A percentile compares a stretch with the other conserved stretches of the same genome.
Evolutionary conservation across 2,888 invertebrate species (phyloP).

Genomic region (Lepidonotus clava): DNA sequence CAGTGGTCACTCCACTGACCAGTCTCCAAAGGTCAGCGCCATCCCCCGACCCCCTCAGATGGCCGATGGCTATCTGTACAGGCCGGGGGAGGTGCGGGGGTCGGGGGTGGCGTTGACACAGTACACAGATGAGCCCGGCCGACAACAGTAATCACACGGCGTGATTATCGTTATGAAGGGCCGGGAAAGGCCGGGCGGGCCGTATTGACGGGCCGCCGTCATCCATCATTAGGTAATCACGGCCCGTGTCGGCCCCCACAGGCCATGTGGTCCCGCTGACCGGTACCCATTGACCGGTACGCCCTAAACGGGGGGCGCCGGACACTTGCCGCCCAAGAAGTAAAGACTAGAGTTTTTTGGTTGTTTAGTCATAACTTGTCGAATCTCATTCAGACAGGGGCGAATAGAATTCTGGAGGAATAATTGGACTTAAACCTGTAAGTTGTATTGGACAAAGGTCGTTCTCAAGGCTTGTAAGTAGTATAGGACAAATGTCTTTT

Average conservation of each 20-base stretch:
- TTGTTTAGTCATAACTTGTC: too few relatives aligned
- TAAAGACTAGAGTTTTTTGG: background rate
- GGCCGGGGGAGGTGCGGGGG: too few relatives aligned
- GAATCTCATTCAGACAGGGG: too few relatives aligned
- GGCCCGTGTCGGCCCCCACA: background rate
- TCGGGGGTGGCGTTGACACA: conserved; percentile 8
- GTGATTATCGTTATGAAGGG: conserved; percentile 43
- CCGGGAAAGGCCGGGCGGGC: background rate
- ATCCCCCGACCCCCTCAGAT: background rate
- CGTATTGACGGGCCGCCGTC: background rate
- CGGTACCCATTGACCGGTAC: background rate
- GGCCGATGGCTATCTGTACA: conserved; percentile 2
- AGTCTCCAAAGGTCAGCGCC: too few relatives aligned
- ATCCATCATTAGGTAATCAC: conserved; percentile 52
- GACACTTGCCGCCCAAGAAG: background rate
- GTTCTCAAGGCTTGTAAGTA: too few relatives aligned
- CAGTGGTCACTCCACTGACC: background rate
- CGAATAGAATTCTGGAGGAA: too few relatives aligned
- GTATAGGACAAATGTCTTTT: too few relatives aligned
- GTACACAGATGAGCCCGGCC: background rate
- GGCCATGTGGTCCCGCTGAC: background rate
- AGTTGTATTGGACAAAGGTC: too few relatives aligned
- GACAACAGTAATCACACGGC: conserved; percentile 41
- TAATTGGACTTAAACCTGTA: too few relatives aligned
- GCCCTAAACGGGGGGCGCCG: background rate